Evolutionary conservation across 2,113 vertebrate genomes (phyloP).

Genomic region (Boleophthalmus pectinirostris): DNA sequence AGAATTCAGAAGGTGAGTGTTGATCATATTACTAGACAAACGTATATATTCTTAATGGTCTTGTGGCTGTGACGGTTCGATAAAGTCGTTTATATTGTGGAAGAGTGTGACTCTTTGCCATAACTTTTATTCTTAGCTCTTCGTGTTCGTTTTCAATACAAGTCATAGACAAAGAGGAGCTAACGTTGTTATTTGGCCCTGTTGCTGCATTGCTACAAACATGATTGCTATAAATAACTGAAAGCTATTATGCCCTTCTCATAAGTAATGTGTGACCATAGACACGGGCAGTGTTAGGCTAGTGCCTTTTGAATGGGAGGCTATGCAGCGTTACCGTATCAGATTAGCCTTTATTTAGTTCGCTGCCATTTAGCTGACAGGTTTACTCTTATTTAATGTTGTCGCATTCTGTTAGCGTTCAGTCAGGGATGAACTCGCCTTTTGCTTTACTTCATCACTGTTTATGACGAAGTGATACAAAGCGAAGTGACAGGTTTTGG

Average conservation of each 20-base stretch:
- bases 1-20: constrained; percentile 84
- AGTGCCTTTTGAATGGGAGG: background rate
- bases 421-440: background rate
- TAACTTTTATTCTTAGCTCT: background rate
- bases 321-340: background rate
- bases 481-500: constrained; percentile 28
- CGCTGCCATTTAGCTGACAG: background rate
- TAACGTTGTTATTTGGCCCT: constrained; percentile 53
- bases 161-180: constrained; percentile 74
- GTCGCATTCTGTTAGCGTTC: background rate
- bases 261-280: background rate
- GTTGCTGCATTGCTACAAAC: constrained; percentile 63
- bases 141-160: constrained; percentile 38
- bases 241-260: constrained; percentile 1
- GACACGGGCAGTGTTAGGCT: background rate
- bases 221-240: background rate
- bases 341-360: constrained; percentile 17
- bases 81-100: background rate
- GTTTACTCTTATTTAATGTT: constrained; percentile 7
- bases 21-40: constrained; percentile 18
- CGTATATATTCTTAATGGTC: accelerated
- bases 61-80: background rate
- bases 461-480: background rate
- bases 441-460: constrained; percentile 17
- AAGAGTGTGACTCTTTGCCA: constrained; percentile 6